Evolutionary conservation across 2,888 invertebrate genomes (phyloP), one percentile per base, ranked within the genome.

Genomic region (Hypsopygia costalis): DNA sequence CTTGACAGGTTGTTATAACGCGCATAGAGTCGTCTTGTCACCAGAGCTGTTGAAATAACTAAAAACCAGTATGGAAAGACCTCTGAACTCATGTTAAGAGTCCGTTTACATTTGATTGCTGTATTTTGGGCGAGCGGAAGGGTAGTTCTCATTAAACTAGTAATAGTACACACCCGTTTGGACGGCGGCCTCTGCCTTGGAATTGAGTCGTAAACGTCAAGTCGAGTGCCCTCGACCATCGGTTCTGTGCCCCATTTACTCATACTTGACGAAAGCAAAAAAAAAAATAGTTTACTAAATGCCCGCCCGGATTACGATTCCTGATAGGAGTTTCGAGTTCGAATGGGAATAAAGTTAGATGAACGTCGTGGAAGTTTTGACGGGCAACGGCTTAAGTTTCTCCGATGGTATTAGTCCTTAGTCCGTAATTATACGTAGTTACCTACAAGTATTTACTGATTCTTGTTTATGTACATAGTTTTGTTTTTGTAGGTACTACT

Each of bases 151-250:
- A 69, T 65, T 73, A 74, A 69, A 69, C 57, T 80, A 80, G 87
- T 71, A 56, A 51, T 59, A 68, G 59, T 62, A 65, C 65, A 68
- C 62, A 72, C 63, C 62, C 73, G 76, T 71, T 74, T 68, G 69
- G 60, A 59, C 65, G 69, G 65, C 79, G 75, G 71, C 72, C 71
- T 72, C 66, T 71, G 82, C 73, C 78, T 82, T 69, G 69, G 75
- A 80, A 88, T 88, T 83, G 85, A 86, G 86, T 85, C 86, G 85
- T 88, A 88, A 88, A 88, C 64, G 86, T 87, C 88, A 75, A 69
- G 60, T 79, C 76, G 71, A 81, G 80, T 80, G 72, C 71, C 64
- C 75, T 69, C 64, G 56, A 70, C 77, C 68, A 77, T 82, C 73
- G 72, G 72, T 81, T 69, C 73, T 62, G 58, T 70, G 73, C 65